These are phyloP conservation scores for Micrasema minimum DNA, from an alignment of 1,140 invertebrate species.

Conservation along the genomic window DNA sequence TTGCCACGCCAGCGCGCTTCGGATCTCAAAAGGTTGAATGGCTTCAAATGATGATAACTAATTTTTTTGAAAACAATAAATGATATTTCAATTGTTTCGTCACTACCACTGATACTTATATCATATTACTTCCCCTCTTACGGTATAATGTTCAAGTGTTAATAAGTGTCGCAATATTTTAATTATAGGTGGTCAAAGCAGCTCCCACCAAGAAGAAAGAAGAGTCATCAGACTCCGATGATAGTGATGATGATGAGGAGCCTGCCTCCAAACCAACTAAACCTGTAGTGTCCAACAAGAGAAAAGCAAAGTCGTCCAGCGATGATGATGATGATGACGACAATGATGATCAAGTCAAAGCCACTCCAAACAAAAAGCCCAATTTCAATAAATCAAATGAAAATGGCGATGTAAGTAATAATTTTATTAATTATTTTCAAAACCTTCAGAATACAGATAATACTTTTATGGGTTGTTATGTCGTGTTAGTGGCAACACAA, in stretches of 20 bases:
- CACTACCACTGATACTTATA: no score
- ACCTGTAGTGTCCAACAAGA: constrained; percentile 54
- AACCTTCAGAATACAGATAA: no score
- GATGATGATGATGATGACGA: constrained; percentile 58
- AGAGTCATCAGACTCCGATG: constrained; percentile 29
- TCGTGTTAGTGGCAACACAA: no score
- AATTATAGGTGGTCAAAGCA: constrained; percentile 26
- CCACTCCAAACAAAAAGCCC: constrained; percentile 57
- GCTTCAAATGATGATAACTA: no score
- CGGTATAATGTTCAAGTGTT: no score
- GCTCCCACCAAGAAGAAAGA: constrained; percentile 14
- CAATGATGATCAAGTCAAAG: constrained; percentile 55
- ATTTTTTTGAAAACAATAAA: no score
- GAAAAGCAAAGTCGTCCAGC: constrained; percentile 57
- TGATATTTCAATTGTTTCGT: no score
- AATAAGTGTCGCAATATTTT: no score
- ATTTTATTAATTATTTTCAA: not conserved
- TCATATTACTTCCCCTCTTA: no score
- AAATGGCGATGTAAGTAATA: constrained; percentile 47
- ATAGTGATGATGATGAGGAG: constrained; percentile 54
- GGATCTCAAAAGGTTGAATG: no score
- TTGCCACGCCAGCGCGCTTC: no score
- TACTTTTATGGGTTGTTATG: no score
- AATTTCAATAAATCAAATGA: constrained; percentile 59
- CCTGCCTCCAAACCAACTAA: constrained; percentile 40